Evolutionary conservation across 2,113 vertebrate genomes (phyloP), one percentile per base, ranked within the genome.

Genomic region (Cheilinus undulatus): DNA sequence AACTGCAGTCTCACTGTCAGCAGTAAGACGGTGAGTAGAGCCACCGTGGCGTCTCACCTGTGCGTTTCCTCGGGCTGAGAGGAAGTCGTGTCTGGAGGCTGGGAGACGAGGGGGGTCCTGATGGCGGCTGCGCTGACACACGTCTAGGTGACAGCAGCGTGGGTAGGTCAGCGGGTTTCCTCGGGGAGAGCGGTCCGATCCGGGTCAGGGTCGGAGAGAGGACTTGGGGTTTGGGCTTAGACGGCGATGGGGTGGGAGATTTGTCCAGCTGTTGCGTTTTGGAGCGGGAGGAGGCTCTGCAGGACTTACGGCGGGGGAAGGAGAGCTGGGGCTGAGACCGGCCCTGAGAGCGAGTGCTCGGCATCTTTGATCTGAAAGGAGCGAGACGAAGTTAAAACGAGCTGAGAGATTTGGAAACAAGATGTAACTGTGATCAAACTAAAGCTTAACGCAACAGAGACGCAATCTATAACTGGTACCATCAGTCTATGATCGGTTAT

Each of bases 61-160:
- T 93, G 24, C 97, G 97, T 63, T 99, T 98, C 1, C 95, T 86
- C 24, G 97, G 97, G 70, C 97, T 98, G 49, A 99, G 91, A 0
- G 96, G 97, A 17, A 95, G 64, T 3, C 92, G 73, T 5, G 52
- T 54, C 13, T 74, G 59, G 22, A 32, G 46, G 5, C 22, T 0
- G 0, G 84, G 71, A 7, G 83, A 78, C 0, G 9, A 27, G 3
- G 73, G 60, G 0, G 73, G n/a, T n/a, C n/a, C n/a, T 1, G 2
- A 19, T 0, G 52, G 3, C 0, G 10, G n/a, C 32, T 14, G 19
- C 20, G 32, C 24, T 2, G 49, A n/a, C 4, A 62, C 2, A 13
- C 3, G n/a, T 5, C 19, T 23, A 0, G 79, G 75, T 0, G 76
- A 78, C 15, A 67, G 65, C 0, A 46, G 42, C 23, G 5, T 0